Base-by-base conservation (phyloP, 2,888 invertebrate species). In the Sarcophaga rosellei region DNA sequence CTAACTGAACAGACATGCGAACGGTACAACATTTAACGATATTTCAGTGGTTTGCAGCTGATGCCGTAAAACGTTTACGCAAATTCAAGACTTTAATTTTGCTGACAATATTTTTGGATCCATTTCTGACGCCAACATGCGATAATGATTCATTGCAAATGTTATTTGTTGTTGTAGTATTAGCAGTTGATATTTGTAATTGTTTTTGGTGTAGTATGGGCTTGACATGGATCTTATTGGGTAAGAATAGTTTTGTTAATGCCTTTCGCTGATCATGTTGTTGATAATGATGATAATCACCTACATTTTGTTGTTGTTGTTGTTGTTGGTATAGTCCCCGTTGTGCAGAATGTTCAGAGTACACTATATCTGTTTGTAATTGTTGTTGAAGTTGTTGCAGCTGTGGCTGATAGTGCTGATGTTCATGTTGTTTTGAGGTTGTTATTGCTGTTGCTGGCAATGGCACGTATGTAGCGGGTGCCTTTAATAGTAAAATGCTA, bases 191-290 rank as follows among this genome's bases (percentile, higher is more conserved):
- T 25, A 20, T 21, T n/a, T 78, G 78, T 21, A 68, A 59, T 63
- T 79, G 79, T 57, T 84, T 78, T 47, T 74, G 74, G 4, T 53
- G 44, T 65, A 69, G 79, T n/a, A 44, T 79, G 17, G 84, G 47
- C n/a, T 84, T 75, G 3, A 79, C 59, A 17, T 84, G 69, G 0
- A 84, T 84, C 65, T 84, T 84, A 44, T 84, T 84, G 4, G 79
- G 70, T 35, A 84, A 57, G 75, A 79, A 84, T 6, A 84, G 47
- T 79, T 84, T 84, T 20, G 79, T 79, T 47, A 84, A 65, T 3
- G 75, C 84, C 23, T 84, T 84, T 70, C 84, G 62, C 53, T 79
- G 79, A 75, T 84, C 84, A 12, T 79, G 78, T 68, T 79, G 74
- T 53, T 78, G 83, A 21, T 79, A 23, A 59, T 84, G 79, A 75